Conservation (phyloP, 2,888 invertebrate genomes). For the Ctenicera cuprea region DNA sequence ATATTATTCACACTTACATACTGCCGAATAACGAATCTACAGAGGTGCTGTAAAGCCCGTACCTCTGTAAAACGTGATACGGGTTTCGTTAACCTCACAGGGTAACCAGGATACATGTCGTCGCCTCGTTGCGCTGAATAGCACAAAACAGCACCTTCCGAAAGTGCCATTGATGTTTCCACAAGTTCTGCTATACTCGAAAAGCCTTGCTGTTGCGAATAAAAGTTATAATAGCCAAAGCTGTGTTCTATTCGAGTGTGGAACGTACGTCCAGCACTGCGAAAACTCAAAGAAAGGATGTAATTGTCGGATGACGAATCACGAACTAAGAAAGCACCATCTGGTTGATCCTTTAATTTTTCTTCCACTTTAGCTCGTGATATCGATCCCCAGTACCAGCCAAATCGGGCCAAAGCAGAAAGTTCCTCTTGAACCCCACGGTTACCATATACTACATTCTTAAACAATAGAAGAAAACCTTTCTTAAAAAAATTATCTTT, state of each 20-base stretch:
- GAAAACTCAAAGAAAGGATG: slow-evolving; percentile 84
- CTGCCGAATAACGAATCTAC: slow-evolving; percentile 84
- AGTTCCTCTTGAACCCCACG: slow-evolving; percentile 64
- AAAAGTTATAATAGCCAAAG: slow-evolving; percentile 75
- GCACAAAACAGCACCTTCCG: slow-evolving; percentile 82
- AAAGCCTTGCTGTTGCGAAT: slow-evolving; percentile 72
- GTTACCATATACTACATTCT: slow-evolving; percentile 23
- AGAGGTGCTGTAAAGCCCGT: slow-evolving; percentile 82
- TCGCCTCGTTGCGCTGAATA: slow-evolving; percentile 79
- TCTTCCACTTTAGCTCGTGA: slow-evolving; percentile 83
- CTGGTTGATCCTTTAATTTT: slow-evolving; percentile 80
- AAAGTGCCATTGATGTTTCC: slow-evolving; percentile 82
- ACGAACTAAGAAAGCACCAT: slow-evolving; percentile 86
- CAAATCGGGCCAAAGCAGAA: slow-evolving; percentile 72
- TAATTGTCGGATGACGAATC: slow-evolving; percentile 84
- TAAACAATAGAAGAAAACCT: not conserved
- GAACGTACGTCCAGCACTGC: slow-evolving; percentile 74
- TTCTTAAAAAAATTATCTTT: not conserved
- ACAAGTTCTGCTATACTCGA: slow-evolving; percentile 83
- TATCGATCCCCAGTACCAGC: slow-evolving; percentile 91
- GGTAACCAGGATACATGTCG: slow-evolving; percentile 81
- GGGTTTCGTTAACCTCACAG: slow-evolving; percentile 84
- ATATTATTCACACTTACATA: slow-evolving; percentile 81
- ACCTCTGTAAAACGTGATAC: slow-evolving; percentile 84
- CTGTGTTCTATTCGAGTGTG: slow-evolving; percentile 86